phyloP scores from a whole-genome alignment of 2,888 invertebrate genomes.

The Drosophila imparisetae region DNA sequence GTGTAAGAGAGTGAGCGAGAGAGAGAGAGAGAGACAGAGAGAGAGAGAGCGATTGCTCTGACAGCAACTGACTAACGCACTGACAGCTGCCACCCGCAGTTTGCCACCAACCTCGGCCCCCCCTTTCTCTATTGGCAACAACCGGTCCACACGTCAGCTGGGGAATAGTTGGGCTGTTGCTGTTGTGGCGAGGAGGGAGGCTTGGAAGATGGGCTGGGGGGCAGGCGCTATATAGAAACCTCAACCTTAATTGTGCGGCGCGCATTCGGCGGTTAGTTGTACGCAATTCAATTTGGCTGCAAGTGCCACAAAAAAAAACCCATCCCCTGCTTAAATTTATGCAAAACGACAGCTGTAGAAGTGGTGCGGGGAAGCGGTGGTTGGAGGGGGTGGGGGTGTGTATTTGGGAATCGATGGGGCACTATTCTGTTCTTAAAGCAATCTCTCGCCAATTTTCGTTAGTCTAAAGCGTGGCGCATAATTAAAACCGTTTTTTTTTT shows the following conservation, averaged over 20 bases:
- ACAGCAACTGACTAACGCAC: slow-evolving; percentile 78
- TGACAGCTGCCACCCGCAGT: slow-evolving; percentile 77
- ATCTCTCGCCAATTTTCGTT: slow-evolving; percentile 18
- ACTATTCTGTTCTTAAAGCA: slow-evolving; percentile 38
- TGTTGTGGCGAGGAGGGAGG: not conserved
- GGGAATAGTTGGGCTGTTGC: not conserved
- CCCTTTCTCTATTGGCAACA: not conserved
- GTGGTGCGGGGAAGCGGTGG: not conserved
- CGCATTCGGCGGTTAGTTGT: slow-evolving; percentile 77
- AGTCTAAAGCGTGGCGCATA: slow-evolving; percentile 51
- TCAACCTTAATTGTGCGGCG: slow-evolving; percentile 80
- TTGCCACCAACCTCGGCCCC: slow-evolving; percentile 13
- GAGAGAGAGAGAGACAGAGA: not conserved
- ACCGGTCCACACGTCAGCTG: slow-evolving; percentile 30
- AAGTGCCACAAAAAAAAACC: slow-evolving; percentile 48
- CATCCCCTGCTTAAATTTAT: slow-evolving; percentile 40
- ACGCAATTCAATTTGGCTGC: slow-evolving; percentile 78
- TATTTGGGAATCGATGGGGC: not conserved
- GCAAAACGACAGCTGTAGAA: slow-evolving; percentile 54
- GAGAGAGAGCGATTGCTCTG: slow-evolving; percentile 48
- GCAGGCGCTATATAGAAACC: slow-evolving; percentile 50
- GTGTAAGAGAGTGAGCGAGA: not conserved
- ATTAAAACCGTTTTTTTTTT: slow-evolving; percentile 37
- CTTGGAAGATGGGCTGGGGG: not conserved
- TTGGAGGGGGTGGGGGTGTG: not conserved